phyloP scores from a whole-genome alignment of 2,113 vertebrate genomes.

The Myotis yumanensis region DNA sequence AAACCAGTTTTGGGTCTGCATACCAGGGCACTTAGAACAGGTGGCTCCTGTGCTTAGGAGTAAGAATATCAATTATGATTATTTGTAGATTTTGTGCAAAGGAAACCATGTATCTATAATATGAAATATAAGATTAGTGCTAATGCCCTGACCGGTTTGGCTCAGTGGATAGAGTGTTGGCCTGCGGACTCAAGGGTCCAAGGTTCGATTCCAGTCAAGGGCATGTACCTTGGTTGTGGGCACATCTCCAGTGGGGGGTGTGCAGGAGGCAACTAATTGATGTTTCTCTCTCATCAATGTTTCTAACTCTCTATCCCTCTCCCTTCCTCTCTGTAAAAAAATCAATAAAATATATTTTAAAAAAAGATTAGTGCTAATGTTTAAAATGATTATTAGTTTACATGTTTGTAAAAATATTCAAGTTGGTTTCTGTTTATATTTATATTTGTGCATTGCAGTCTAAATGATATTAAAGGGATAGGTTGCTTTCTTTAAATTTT shows the following conservation, averaged over 20 bases:
- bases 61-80: slow-evolving; percentile 44
- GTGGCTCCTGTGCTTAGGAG: slow-evolving; percentile 11
- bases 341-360: too few relatives aligned
- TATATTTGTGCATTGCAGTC: not conserved
- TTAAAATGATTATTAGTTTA: not conserved
- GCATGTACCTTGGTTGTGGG: too few relatives aligned
- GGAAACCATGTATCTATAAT: not conserved
- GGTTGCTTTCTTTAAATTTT: not conserved
- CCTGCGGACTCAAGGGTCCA: too few relatives aligned
- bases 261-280: too few relatives aligned
- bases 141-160: too few relatives aligned
- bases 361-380: not conserved
- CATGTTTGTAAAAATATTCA: not conserved
- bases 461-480: not conserved
- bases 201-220: too few relatives aligned
- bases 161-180: too few relatives aligned
- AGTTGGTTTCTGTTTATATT: not conserved
- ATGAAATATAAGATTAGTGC: not conserved
- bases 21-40: slow-evolving; percentile 4
- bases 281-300: too few relatives aligned
- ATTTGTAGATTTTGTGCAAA: slow-evolving; percentile 57
- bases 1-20: not conserved
- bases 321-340: too few relatives aligned
- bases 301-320: too few relatives aligned
- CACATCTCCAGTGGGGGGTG: too few relatives aligned